Percentiles rank a stretch among this genome's conserved stretches.
Evolutionary conservation across 2,797 vertebrate genomes (phyloP).

Genomic region (Sebastes wilsoni): DNA sequence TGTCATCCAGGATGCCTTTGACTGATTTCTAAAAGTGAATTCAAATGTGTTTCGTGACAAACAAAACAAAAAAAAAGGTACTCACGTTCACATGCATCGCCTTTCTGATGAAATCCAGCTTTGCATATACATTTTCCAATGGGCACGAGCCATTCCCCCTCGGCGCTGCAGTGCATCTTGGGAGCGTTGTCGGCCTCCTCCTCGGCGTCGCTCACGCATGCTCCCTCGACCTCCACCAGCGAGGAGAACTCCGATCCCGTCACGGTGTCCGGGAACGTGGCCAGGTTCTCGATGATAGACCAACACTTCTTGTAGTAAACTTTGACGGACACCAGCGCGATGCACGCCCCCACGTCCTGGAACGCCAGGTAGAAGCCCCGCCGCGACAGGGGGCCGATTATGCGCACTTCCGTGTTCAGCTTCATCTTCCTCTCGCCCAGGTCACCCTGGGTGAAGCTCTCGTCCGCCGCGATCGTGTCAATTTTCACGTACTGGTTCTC

Average conservation of each 20-base stretch:
- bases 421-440: conserved; percentile 99
- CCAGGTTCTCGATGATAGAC: conserved; percentile 99
- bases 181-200: conserved; percentile 98
- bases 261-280: conserved; percentile 97
- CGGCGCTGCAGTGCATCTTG: conserved; percentile 99
- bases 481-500: conserved; percentile 99
- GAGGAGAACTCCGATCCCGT: conserved; percentile 99
- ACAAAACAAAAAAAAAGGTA: conserved; percentile 45
- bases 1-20: conserved; percentile 1
- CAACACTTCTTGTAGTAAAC: conserved; percentile 99
- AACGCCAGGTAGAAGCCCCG: conserved; percentile 99
- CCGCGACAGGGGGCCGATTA: conserved; percentile 95
- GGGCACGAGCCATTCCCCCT: conserved; percentile 98
- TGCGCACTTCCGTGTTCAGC: conserved; percentile 98
- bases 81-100: conserved; percentile 98
- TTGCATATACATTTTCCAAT: conserved; percentile 99
- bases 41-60: background rate
- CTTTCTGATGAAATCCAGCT: conserved; percentile 98
- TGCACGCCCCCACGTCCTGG: conserved; percentile 98
- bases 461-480: conserved; percentile 99
- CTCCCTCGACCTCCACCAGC: conserved; percentile 96
- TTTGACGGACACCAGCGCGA: conserved; percentile 98
- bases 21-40: background rate
- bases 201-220: conserved; percentile 94
- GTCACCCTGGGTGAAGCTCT: conserved; percentile 99